Conservation (phyloP, 2,797 vertebrate genomes). For the Thamnophis elegans region DNA sequence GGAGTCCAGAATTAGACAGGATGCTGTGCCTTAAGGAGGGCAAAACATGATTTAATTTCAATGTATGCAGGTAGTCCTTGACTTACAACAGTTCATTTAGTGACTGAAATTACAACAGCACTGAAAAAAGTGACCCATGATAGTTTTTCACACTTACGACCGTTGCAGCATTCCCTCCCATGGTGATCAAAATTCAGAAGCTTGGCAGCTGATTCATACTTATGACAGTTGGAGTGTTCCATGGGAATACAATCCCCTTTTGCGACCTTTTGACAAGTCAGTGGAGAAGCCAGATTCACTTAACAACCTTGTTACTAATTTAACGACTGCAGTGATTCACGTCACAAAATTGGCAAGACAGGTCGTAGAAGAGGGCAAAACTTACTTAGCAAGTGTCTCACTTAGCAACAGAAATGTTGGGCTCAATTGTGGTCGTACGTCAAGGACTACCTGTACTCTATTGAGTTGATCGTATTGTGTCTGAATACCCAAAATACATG, state of each 20-base stretch:
- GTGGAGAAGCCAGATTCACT: not conserved
- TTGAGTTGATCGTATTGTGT: not conserved
- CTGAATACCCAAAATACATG: not conserved
- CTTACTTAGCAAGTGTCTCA: too few relatives aligned
- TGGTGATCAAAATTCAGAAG: not conserved
- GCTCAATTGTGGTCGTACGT: not conserved
- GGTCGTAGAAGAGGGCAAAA: not conserved
- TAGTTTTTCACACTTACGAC: not conserved
- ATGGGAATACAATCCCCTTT: not conserved
- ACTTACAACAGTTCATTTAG: not conserved
- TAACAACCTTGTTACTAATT: not conserved
- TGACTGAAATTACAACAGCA: not conserved
- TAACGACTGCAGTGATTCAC: not conserved
- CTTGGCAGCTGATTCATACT: not conserved
- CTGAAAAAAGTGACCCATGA: not conserved
- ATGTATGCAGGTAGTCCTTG: not conserved
- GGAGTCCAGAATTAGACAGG: not conserved
- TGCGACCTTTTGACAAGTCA: not conserved
- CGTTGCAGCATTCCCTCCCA: not conserved
- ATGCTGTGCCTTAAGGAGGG: not conserved
- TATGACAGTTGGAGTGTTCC: not conserved
- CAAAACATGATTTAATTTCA: not conserved
- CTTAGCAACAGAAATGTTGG: not conserved
- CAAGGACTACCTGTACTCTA: not conserved
- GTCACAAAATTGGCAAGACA: not conserved